phyloP scores from a whole-genome alignment of 92 coral and sea anemone genomes.

The Zoanthus sociatus region DNA sequence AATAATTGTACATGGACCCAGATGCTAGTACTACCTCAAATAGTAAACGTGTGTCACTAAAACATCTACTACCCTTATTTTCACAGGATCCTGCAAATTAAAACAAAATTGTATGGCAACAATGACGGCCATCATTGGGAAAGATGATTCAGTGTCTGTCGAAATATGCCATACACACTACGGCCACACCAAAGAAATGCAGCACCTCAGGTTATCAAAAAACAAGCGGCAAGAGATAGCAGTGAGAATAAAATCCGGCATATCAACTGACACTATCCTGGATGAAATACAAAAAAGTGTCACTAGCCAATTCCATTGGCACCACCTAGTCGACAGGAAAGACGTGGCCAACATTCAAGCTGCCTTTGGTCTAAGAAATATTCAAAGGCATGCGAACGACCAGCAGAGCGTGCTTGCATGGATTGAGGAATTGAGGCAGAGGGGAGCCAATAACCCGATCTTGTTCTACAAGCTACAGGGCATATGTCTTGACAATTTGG shows the following conservation, averaged over 20 bases:
- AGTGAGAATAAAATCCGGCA: conserved; percentile 46
- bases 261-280: conserved; percentile 59
- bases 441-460: conserved; percentile 55
- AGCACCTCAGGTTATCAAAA: conserved; percentile 57
- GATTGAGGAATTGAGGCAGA: conserved; percentile 65
- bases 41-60: no score
- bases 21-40: no score
- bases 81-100: no score
- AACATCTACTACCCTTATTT: no score
- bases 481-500: conserved; percentile 64
- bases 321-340: conserved; percentile 63
- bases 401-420: conserved; percentile 69
- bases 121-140: no score
- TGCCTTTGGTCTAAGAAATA: conserved; percentile 59
- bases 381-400: conserved; percentile 67
- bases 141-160: not conserved
- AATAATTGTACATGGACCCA: no score
- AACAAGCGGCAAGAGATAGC: conserved; percentile 59
- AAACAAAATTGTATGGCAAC: no score
- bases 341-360: conserved; percentile 61
- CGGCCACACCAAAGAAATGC: conserved; percentile 66
- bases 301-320: conserved; percentile 35
- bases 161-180: conserved; percentile 66
- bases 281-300: conserved; percentile 58
- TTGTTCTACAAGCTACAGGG: conserved; percentile 66